These are phyloP conservation scores for Troglohyphantes excavatus DNA, from an alignment of 2,888 invertebrate genomes.

Conservation along the genomic window DNA sequence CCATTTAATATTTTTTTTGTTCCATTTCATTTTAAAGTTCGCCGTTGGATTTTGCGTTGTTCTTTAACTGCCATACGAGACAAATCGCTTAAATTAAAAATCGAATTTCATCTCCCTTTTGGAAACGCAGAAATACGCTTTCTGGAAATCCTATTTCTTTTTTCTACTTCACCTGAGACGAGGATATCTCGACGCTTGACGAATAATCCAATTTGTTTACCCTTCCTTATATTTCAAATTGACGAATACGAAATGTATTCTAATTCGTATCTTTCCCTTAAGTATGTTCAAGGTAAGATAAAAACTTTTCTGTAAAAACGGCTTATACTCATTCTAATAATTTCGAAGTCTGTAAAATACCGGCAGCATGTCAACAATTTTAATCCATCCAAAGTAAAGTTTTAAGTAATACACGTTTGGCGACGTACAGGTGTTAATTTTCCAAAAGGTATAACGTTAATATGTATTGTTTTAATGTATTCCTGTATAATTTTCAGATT, in stretches of 20 bases:
- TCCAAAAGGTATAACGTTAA: too few species aligned
- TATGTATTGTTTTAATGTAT: too few species aligned
- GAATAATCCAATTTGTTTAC: conserved; percentile 5
- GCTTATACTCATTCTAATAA: neutral
- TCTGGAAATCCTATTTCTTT: neutral
- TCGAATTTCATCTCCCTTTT: neutral
- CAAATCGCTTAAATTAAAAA: conserved; percentile 9
- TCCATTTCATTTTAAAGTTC: neutral
- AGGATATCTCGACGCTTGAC: neutral
- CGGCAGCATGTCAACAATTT: neutral
- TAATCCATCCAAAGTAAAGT: neutral
- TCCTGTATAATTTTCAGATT: too few species aligned
- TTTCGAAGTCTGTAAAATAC: too few species aligned
- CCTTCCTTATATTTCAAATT: neutral
- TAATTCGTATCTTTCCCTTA: neutral
- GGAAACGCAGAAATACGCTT: neutral
- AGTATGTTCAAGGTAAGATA: neutral
- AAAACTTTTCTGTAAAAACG: neutral
- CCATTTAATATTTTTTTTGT: neutral
- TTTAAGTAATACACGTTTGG: neutral
- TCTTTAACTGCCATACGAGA: neutral
- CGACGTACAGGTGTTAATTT: neutral
- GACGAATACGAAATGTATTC: neutral
- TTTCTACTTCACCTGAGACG: neutral
- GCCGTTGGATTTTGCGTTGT: neutral